A percentile compares a stretch with the other conserved stretches of the same genome.
These are phyloP conservation scores for Diplodus puntazzo DNA, from an alignment of 2,797 vertebrate genomes.

Conservation along the genomic window DNA sequence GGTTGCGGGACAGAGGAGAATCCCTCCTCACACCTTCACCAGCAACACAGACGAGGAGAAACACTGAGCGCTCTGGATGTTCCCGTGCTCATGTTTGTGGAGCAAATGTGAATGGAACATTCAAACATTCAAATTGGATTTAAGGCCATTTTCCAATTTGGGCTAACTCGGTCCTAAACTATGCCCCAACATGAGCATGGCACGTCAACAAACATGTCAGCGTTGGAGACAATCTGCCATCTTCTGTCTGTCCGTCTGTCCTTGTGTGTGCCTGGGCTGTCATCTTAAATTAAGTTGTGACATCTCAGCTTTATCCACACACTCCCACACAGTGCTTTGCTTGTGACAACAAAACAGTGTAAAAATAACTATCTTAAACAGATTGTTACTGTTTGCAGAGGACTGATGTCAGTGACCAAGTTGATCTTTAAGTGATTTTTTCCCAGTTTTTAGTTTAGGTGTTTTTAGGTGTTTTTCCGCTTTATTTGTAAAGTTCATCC, in stretches of 20 bases:
- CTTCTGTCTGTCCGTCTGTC: not conserved
- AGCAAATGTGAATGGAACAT: not conserved
- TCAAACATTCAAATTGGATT: conserved; percentile 23
- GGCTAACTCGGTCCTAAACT: conserved; percentile 7
- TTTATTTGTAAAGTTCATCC: no score
- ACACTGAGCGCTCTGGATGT: not conserved
- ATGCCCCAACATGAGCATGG: not conserved
- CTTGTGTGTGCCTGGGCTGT: not conserved
- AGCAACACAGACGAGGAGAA: conserved; percentile 10
- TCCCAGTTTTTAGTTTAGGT: no score
- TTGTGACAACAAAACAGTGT: not conserved
- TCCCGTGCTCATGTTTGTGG: conserved; percentile 12
- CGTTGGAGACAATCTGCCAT: not conserved
- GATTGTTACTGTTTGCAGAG: no score
- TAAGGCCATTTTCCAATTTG: conserved; percentile 34
- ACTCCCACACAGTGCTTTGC: not conserved
- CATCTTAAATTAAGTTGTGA: not conserved
- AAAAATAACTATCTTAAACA: not conserved
- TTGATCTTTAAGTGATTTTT: no score
- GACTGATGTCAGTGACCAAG: no score
- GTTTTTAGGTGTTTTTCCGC: no score
- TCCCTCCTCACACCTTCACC: conserved; percentile 12
- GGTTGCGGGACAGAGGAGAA: conserved; percentile 22
- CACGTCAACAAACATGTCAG: not conserved
- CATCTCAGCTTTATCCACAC: not conserved